phyloP scores from a whole-genome alignment of 2,113 vertebrate species.

The Mesoclemmys tuberculata region DNA sequence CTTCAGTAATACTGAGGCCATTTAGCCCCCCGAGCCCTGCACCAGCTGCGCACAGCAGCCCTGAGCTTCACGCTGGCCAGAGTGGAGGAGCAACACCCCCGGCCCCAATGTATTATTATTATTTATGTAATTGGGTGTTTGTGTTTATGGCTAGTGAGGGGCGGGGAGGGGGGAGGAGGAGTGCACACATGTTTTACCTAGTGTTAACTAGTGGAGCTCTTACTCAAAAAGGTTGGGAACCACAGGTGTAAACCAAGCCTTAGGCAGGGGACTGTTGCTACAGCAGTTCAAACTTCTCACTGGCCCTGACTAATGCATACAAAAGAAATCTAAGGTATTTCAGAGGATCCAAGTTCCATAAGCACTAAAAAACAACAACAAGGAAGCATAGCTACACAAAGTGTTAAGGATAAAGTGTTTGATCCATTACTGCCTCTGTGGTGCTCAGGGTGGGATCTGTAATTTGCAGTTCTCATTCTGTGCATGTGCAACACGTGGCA shows the following conservation, averaged over 20 bases:
- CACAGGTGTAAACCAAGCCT: not conserved
- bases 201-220: no score
- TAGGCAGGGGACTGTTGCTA: not conserved
- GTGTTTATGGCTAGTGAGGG: no score
- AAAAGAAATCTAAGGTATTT: not conserved
- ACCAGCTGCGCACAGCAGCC: no score
- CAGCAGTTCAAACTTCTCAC: not conserved
- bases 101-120: no score
- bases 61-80: no score
- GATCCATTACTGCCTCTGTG: not conserved
- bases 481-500: not conserved
- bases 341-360: not conserved
- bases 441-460: not conserved
- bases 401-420: not conserved
- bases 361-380: rapidly evolving
- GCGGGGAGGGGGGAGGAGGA: no score
- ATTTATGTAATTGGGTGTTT: no score
- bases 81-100: no score
- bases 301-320: not conserved
- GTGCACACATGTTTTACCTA: no score
- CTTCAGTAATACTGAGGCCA: no score
- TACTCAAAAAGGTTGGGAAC: no score
- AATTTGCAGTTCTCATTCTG: conserved; percentile 27
- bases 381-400: not conserved
- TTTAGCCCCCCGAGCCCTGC: no score